Base-by-base conservation (phyloP, 1,140 invertebrate genomes). In the Plutomurus gul region DNA sequence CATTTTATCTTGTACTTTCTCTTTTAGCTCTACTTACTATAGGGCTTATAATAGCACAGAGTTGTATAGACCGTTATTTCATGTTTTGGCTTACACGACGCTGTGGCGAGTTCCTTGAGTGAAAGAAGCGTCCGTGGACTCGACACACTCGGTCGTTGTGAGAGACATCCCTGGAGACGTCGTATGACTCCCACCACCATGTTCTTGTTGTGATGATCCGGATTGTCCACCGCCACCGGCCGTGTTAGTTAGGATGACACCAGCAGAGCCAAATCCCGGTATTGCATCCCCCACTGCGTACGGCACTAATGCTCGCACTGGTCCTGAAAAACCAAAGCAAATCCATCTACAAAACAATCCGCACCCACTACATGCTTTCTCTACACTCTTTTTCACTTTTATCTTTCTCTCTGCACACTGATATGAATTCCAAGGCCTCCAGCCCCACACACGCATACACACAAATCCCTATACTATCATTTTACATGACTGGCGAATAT, bases 131-230 rank as follows among this genome's bases (percentile, higher is more conserved):
- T 84, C 76, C 22, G 83, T 76, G 65, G 78, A 75, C 37, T 83
- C 82, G 36, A 80, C 90, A 81, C 92, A 92, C 85, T 93, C 92
- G 36, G 90, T 91, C 22, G 90, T 90, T 3, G 89, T 88, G 49
- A 81, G 37, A 72, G 75, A 46, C 20, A 74, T 77, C 82, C 81
- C 81, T 37, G 79, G 77, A 39, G 82, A 77, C 37, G 51, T 75
- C 20, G 81, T 78, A 72, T 73, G 73, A 22, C 46, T 65, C 36
- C 65, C 47, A 37, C 49, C 40, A 56, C 47, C 30, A 30, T 25
- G 47, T 20, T 36, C 65, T 33, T 77, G 81, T 43, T 33, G 56
- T 65, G 56, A 65, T 65, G 27, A 25, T 65, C 56, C 27, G 16
- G 25, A 49, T 72, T 60, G 56, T 65, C 56, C 56, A 75, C 8